Evolutionary conservation across 2,113 vertebrate species (phyloP).

Genomic region (Halichoerus grypus): DNA sequence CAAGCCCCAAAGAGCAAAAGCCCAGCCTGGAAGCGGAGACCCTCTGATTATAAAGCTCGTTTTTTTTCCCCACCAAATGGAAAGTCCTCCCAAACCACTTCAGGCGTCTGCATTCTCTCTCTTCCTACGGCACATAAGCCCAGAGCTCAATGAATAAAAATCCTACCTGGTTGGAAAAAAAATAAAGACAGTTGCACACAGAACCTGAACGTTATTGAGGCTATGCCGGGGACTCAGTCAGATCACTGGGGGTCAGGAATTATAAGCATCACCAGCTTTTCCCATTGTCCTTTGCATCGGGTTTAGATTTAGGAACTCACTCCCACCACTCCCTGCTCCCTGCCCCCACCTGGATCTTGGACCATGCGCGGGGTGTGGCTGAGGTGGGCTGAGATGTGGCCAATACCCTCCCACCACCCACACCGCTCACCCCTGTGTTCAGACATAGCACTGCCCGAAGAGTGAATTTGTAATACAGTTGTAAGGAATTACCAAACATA

Average conservation of each 20-base stretch:
- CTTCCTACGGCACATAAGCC: accelerated
- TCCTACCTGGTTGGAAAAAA: neutral
- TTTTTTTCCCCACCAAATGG: neutral
- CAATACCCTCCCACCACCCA: neutral
- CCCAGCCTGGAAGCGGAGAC: neutral
- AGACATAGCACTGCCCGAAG: neutral
- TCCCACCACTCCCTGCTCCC: accelerated
- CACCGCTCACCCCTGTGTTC: neutral
- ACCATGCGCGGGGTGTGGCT: neutral
- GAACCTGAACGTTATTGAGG: neutral
- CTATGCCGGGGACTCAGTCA: neutral
- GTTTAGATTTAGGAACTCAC: neutral
- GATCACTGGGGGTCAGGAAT: neutral
- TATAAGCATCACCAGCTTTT: neutral
- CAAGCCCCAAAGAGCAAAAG: neutral
- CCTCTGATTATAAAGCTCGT: neutral
- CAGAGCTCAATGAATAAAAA: neutral
- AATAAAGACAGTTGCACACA: neutral
- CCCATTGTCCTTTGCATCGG: neutral
- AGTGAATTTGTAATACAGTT: neutral
- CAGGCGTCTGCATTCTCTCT: neutral
- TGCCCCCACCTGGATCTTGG: neutral
- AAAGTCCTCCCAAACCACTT: too few species aligned
- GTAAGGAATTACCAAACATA: neutral
- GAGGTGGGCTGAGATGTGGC: neutral